Evolutionary conservation across 2,797 vertebrate genomes (phyloP).

Genomic region (Intellagama lesueurii): DNA sequence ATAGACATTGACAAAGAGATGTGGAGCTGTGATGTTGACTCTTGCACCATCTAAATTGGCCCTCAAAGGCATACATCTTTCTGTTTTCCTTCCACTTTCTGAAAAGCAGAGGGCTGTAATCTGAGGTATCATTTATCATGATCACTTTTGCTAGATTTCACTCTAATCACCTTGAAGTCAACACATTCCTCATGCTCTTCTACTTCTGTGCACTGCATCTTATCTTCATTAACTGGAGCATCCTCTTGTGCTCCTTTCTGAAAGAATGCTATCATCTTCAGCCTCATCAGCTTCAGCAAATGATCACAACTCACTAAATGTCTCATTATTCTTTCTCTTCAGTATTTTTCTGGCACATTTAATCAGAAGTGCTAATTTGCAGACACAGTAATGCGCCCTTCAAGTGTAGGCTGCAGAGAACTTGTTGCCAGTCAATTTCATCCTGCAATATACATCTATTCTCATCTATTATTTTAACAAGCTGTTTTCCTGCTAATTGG

Average conservation of each 20-base stretch:
- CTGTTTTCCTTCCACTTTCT: background rate
- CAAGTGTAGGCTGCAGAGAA: constrained; percentile 49
- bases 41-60: background rate
- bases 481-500: constrained; percentile 50
- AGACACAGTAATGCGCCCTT: constrained; percentile 53
- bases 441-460: constrained; percentile 35
- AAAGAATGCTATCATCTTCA: constrained; percentile 27
- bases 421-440: constrained; percentile 44
- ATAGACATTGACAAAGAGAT: background rate
- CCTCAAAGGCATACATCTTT: background rate
- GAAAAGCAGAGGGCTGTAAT: background rate
- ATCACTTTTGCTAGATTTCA: constrained; percentile 39
- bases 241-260: constrained; percentile 50
- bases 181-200: constrained; percentile 18
- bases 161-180: constrained; percentile 36
- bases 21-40: background rate
- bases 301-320: constrained; percentile 62
- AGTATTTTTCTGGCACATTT: constrained; percentile 65
- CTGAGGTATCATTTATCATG: constrained; percentile 1
- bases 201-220: constrained; percentile 29
- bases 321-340: constrained; percentile 54
- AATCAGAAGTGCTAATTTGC: constrained; percentile 63
- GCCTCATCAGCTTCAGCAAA: constrained; percentile 56
- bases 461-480: constrained; percentile 51
- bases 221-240: constrained; percentile 40